These are phyloP conservation scores for Rhamnusium bicolor DNA, from an alignment of 2,888 invertebrate genomes.

Conservation along the genomic window DNA sequence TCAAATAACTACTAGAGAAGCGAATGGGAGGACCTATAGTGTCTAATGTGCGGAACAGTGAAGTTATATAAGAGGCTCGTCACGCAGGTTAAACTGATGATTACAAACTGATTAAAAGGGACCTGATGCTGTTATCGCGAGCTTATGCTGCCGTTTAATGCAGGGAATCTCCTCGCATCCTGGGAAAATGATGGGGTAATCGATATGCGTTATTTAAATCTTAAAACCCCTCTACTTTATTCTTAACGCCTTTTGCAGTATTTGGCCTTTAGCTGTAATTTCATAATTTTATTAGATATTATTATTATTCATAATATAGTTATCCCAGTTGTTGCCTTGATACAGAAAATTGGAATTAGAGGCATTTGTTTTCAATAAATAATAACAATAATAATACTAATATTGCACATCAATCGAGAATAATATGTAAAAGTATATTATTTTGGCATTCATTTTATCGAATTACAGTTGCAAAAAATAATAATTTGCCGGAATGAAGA, in stretches of 20 bases:
- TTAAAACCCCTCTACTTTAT: constrained; percentile 12
- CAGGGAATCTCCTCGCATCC: constrained; percentile 16
- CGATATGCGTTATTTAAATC: constrained; percentile 33
- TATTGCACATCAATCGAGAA: too few relatives aligned
- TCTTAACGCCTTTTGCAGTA: constrained; percentile 16
- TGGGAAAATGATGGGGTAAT: constrained; percentile 32
- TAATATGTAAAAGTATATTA: too few relatives aligned
- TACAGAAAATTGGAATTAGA: too few relatives aligned
- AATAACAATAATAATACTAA: too few relatives aligned
- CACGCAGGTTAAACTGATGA: constrained; percentile 68
- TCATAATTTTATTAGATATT: too few relatives aligned
- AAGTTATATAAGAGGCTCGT: constrained; percentile 60
- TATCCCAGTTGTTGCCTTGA: too few relatives aligned
- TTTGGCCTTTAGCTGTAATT: too few relatives aligned
- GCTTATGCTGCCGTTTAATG: constrained; percentile 60
- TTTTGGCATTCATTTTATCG: too few relatives aligned
- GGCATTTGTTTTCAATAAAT: too few relatives aligned
- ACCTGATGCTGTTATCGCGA: constrained; percentile 63
- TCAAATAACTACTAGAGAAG: constrained; percentile 7
- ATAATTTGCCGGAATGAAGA: too few relatives aligned
- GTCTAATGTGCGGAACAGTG: constrained; percentile 27
- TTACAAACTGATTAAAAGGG: constrained; percentile 68
- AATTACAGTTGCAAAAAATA: too few relatives aligned
- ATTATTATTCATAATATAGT: too few relatives aligned
- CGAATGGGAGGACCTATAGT: neutral